Evolutionary conservation across 1,140 invertebrate species (phyloP), one percentile per base, ranked within the genome.

Genomic region (Coenobita brevimanus): DNA sequence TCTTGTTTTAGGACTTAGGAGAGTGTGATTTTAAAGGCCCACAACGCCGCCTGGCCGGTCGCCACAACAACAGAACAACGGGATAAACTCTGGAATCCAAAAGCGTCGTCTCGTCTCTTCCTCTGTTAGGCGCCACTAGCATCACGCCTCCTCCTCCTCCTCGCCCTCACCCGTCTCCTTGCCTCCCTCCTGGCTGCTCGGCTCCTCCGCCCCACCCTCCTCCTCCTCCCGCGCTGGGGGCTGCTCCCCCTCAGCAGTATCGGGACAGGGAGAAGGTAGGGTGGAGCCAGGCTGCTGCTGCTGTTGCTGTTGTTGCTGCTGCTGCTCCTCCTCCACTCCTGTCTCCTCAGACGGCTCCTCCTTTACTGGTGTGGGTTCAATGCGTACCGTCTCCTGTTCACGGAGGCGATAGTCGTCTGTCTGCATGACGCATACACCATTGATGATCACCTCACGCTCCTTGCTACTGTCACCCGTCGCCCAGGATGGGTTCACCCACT

Each of bases 401-500:
- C 87, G 27, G 80, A 89, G 87, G n/a, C 87, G 75, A 27, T 89
- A 84, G 62, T 90, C 91, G 50, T 90, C 89, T 50, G 91, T 92
- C 83, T 96, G 96, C 96, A 97, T 97, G 0, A 98, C 96, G 92
- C 97, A 98, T 24, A 98, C 97, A 3, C 97, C 97, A 91, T 98
- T 98, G 89, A 97, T 98, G 88, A 97, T 97, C 0, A 97, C 95
- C 92, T 97, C 96, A 8, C 88, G 82, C 54, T 89, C 84, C 79
- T 87, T 89, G 33, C 57, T 62, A 8, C 86, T 73, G n/a, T 82
- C 88, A 78, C 90, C 92, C 60, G 90, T 88, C 92, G 97, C 96
- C 95, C 97, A 96, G 78, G 97, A 97, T 2, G 97, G 98, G 92
- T 98, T 98, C 0, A 99, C 97, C 97, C 98, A 98, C 93, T 99